phyloP scores from a whole-genome alignment of 2,113 vertebrate species.

The Larimichthys crocea region DNA sequence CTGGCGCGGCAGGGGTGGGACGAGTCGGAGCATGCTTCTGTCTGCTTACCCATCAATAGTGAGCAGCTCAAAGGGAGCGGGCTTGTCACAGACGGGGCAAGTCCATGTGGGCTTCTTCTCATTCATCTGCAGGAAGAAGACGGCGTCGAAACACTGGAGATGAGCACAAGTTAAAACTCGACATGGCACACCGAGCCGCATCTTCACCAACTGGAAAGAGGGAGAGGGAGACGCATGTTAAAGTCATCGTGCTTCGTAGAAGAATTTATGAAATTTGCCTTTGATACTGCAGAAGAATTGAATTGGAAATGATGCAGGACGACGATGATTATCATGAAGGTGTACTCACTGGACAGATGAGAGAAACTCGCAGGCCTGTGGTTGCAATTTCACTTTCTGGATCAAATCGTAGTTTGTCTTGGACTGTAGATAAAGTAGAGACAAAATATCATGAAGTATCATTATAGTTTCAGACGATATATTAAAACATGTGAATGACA shows the following conservation, averaged over 20 bases:
- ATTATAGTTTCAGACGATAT: not conserved
- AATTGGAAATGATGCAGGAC: not conserved
- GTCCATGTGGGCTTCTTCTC: slow-evolving; percentile 99
- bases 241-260: not conserved
- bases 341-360: slow-evolving; percentile 95
- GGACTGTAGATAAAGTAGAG: slow-evolving; percentile 82
- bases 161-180: slow-evolving; percentile 96
- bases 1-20: not conserved
- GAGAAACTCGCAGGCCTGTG: slow-evolving; percentile 95
- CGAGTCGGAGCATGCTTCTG: slow-evolving; percentile 15
- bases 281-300: not conserved
- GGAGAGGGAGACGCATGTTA: slow-evolving; percentile 3
- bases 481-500: not conserved
- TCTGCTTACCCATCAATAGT: slow-evolving; percentile 94
- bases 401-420: slow-evolving; percentile 96
- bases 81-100: slow-evolving; percentile 98
- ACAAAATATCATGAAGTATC: not conserved
- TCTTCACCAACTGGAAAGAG: slow-evolving; percentile 93
- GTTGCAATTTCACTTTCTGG: slow-evolving; percentile 98
- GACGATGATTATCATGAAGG: too few relatives aligned
- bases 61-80: slow-evolving; percentile 95
- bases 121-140: slow-evolving; percentile 99
- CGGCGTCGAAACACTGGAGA: slow-evolving; percentile 98
- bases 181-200: slow-evolving; percentile 96
- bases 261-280: not conserved